Base-by-base conservation (phyloP, 2,797 vertebrate species). In the Austrolebias charrua region DNA sequence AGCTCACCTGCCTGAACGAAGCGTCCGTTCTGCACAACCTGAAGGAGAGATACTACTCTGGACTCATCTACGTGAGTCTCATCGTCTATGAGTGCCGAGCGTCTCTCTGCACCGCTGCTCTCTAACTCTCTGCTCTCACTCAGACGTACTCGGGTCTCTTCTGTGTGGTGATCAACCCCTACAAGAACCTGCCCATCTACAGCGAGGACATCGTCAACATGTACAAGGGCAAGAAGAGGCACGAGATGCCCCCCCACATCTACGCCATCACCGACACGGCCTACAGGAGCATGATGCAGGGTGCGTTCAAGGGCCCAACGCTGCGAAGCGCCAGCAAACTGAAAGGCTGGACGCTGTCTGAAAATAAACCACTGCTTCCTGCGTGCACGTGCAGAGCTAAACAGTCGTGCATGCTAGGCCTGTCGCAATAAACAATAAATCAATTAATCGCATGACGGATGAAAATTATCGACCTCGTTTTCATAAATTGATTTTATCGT, bases 221-320 rank as follows among this genome's bases (percentile, higher is more conserved):
- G 97, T 99, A 98, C 86, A 98, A 96, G 89, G 97, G 97, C 91
- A 99, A 98, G 92, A 99, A 98, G 90, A 94, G 96, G 62, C 97
- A 98, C 0, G 97, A 99, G 91, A 96, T 99, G 95, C 97, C 97
- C 0, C 97, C 97, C 53, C 97, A 99, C 89, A 98, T 99, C 91
- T 99, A 99, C 0, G 95, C 97, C 85, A 98, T 99, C 92, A 97
- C 97, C 57, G 97, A 99, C 85, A 96, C 93, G 0, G 96, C 97
- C 68, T 98, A 99, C 88, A 92, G 97, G 87, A 99, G 97, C 88
- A 99, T 99, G 97, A 97, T 99, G 96, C 97, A 99, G 92, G 97
- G 97, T 98, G 43, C 5, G 40, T 35, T 10, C 12, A 11, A 29
- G 16, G 15, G 6, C 9, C 10, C 9, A 2, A 35, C 7, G 24